A percentile compares a stretch with the other conserved stretches of the same genome.
Evolutionary conservation across 2,797 vertebrate genomes (phyloP).

Genomic region (Coccyzus lansbergi): DNA sequence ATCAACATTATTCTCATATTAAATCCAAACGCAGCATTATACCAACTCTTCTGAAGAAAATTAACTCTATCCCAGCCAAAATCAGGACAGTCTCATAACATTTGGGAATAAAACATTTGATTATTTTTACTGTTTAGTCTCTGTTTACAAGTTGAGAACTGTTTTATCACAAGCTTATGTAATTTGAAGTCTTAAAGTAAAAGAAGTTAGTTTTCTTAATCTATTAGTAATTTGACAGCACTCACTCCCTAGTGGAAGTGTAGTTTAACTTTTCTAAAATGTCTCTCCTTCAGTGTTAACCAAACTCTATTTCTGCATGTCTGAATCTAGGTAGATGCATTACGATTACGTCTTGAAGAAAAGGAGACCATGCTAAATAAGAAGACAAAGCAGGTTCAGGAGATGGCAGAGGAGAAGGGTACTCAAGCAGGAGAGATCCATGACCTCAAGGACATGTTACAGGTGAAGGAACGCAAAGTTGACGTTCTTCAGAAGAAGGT

Average conservation of each 20-base stretch:
- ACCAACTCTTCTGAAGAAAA: too few species aligned
- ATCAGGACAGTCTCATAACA: background rate
- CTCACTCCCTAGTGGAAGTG: background rate
- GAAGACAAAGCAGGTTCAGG: conserved; percentile 95
- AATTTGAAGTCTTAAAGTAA: background rate
- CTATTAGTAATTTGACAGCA: background rate
- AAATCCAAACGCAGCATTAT: too few species aligned
- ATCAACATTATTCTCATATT: too few species aligned
- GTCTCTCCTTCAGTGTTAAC: background rate
- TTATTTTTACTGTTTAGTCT: background rate
- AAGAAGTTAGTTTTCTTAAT: background rate
- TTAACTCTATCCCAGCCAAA: too few species aligned
- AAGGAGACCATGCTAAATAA: conserved; percentile 95
- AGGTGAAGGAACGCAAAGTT: conserved; percentile 97
- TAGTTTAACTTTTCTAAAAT: background rate
- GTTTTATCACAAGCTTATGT: background rate
- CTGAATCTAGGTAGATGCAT: conserved; percentile 87
- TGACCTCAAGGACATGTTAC: conserved; percentile 98
- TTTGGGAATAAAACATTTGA: background rate
- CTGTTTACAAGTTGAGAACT: background rate
- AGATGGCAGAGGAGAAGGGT: conserved; percentile 94
- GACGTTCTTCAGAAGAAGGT: conserved; percentile 98
- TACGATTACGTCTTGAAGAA: conserved; percentile 93
- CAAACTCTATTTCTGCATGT: background rate
- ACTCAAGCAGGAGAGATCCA: conserved; percentile 92